Evolutionary conservation across 1,140 invertebrate species (phyloP), one percentile per base, ranked within the genome.

Genomic region (Bombus cullumanus): DNA sequence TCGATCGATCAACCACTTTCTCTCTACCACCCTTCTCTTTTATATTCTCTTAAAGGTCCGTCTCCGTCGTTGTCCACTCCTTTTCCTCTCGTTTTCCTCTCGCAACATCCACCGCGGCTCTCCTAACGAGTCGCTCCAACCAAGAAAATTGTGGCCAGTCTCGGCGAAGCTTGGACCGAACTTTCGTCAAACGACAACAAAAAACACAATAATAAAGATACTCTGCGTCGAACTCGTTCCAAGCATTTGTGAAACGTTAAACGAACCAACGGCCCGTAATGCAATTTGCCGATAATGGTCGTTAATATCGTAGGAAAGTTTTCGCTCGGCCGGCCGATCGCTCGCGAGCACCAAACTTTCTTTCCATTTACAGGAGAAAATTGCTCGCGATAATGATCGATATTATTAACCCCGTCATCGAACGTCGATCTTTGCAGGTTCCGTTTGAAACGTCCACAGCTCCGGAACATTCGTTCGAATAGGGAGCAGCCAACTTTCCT

Each of bases 221-320:
- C 31, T 34, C 25, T 2, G 59, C 34, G 41, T 74, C 6, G 8
- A 34, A 18, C 34, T n/a, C 39, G 31, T 69, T 80, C 57, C 57
- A 12, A 59, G 3, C 66, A 25, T 81, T 71, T 31, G 41, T 10
- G 31, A 37, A 43, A 41, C 59, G 76, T 78, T 66, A 78, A 78
- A 78, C 41, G 59, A 57, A 34, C 57, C n/a, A 59, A 78, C 28
- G 76, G 66, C 43, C 31, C 34, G 47, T 81, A 83, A 80, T 53
- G 68, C 69, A 25, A 81, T 72, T 81, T 62, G 8, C 31, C 83
- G 83, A 72, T 81, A 81, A 64, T 43, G 77, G 69, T 85, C 69
- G 77, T 85, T 81, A 80, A 41, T 62, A 64, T 66, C 66, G 37
- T 68, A 15, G 22, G 12, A 68, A 83, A 83, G 62, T 77, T 77